phyloP scores from a whole-genome alignment of 2,113 vertebrate species.

The Emydura subglobosa region DNA sequence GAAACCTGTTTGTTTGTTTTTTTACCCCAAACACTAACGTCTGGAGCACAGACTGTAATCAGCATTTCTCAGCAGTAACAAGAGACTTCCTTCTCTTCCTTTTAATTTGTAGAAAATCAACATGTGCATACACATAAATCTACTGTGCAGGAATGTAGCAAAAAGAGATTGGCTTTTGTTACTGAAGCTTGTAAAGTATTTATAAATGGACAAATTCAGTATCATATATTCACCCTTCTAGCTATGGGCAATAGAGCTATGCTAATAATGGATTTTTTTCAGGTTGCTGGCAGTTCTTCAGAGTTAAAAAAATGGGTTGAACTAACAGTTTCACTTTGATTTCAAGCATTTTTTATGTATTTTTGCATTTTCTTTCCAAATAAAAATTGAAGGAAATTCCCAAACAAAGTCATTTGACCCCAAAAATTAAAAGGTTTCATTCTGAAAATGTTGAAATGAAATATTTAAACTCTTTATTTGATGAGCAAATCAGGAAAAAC shows the following conservation, averaged over 20 bases:
- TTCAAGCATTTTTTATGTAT: not conserved
- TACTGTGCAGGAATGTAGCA: not conserved
- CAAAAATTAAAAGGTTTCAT: not conserved
- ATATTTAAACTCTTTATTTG: too few relatives aligned
- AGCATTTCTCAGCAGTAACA: not conserved
- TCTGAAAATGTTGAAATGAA: not conserved
- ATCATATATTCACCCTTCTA: not conserved
- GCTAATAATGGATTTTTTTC: not conserved
- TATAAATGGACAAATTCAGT: not conserved
- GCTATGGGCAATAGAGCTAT: not conserved
- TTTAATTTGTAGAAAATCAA: not conserved
- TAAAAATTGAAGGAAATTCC: not conserved
- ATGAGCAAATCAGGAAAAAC: not conserved
- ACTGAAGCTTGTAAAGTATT: not conserved
- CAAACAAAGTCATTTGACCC: not conserved
- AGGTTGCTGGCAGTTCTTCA: not conserved
- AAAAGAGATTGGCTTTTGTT: not conserved
- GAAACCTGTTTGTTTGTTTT: not conserved
- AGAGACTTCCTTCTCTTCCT: not conserved
- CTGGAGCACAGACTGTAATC: not conserved
- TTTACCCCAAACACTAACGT: not conserved
- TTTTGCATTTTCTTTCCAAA: too few relatives aligned
- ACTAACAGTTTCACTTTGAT: not conserved
- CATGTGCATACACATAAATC: fast-evolving
- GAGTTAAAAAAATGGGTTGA: not conserved